Conservation (phyloP, 2,797 vertebrate genomes). For the Moxostoma hubbsi region DNA sequence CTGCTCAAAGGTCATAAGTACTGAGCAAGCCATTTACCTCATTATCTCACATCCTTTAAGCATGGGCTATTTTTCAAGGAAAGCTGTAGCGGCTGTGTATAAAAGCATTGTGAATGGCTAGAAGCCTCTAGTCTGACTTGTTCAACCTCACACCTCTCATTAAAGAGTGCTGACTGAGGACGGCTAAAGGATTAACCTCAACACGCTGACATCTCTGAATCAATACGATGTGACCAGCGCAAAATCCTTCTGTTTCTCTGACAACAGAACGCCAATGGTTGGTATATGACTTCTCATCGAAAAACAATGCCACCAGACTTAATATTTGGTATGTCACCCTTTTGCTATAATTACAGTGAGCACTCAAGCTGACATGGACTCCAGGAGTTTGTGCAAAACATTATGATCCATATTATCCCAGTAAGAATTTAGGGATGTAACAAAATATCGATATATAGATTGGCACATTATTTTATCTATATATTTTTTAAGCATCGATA, state of each 20-base stretch:
- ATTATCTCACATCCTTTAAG: slow-evolving; percentile 41
- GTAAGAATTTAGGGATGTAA: no score
- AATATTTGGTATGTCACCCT: no score
- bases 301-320: not conserved
- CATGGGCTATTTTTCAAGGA: slow-evolving; percentile 46
- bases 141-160: slow-evolving; percentile 44
- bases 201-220: slow-evolving; percentile 40
- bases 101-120: slow-evolving; percentile 44
- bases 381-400: no score
- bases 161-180: slow-evolving; percentile 33
- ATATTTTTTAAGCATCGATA: no score
- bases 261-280: not conserved
- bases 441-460: no score
- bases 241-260: not conserved
- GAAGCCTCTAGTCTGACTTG: slow-evolving; percentile 17
- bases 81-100: slow-evolving; percentile 41
- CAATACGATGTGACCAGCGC: slow-evolving; percentile 31
- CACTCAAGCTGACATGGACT: no score
- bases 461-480: no score
- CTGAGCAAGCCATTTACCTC: slow-evolving; percentile 47
- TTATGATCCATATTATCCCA: no score
- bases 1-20: slow-evolving; percentile 47
- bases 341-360: no score
- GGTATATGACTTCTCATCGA: slow-evolving; percentile 8
- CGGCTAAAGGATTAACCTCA: slow-evolving; percentile 57